Evolutionary conservation across 2,888 invertebrate species (phyloP).

Genomic region (Lasius fuliginosus): DNA sequence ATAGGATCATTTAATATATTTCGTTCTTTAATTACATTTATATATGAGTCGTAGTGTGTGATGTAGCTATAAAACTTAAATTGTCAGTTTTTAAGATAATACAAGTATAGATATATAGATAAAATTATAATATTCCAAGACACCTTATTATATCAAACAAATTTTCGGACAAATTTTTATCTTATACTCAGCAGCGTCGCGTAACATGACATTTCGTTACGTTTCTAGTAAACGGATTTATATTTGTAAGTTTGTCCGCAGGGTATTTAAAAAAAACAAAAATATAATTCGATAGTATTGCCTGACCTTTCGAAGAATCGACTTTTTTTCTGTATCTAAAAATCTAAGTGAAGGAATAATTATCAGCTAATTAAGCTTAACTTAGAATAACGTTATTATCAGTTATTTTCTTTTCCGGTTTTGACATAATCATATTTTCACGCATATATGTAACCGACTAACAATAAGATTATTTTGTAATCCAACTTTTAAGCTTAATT

Average conservation of each 20-base stretch:
- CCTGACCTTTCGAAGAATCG: constrained; percentile 4
- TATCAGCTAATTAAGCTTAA: constrained; percentile 8
- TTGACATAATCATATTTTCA: neutral
- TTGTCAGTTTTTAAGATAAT: constrained; percentile 64
- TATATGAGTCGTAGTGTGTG: constrained; percentile 55
- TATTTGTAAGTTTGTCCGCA: constrained; percentile 29
- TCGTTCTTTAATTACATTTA: constrained; percentile 69
- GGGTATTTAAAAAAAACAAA: constrained; percentile 8
- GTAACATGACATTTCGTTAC: constrained; percentile 54
- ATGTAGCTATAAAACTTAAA: constrained; percentile 56
- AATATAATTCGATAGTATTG: constrained; percentile 20
- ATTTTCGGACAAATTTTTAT: constrained; percentile 61
- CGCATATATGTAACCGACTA: neutral
- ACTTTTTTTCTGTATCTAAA: neutral
- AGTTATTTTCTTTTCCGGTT: neutral
- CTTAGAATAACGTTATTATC: neutral
- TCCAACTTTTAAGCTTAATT: constrained; percentile 19
- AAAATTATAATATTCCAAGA: constrained; percentile 68
- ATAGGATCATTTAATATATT: constrained; percentile 60
- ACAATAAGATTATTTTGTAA: neutral
- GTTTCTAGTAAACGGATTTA: constrained; percentile 51
- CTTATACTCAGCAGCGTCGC: constrained; percentile 55
- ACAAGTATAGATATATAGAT: constrained; percentile 49
- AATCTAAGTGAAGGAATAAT: constrained; percentile 12
- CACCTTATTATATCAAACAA: constrained; percentile 57